phyloP scores from a whole-genome alignment of 2,888 invertebrate species.

The Nemurella pictetii region DNA sequence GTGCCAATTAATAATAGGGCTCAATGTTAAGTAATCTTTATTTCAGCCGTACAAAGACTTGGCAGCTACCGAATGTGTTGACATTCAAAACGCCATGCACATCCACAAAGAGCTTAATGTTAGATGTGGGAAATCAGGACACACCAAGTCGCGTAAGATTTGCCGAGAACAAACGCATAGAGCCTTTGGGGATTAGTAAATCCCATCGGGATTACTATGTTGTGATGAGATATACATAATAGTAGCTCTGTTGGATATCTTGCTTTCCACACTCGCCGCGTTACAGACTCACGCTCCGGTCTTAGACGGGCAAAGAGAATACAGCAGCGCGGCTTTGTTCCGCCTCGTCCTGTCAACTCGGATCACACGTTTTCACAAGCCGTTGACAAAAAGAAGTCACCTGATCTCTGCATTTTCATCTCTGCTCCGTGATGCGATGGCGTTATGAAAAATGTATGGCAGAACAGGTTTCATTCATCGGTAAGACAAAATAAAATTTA shows the following conservation, averaged over 20 bases:
- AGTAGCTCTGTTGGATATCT: background rate
- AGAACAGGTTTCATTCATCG: too few relatives aligned
- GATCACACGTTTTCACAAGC: background rate
- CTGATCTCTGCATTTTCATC: background rate
- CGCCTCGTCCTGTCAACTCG: background rate
- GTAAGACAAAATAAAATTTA: too few relatives aligned
- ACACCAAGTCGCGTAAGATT: conserved; percentile 18
- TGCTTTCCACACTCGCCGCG: background rate
- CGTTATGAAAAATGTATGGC: background rate
- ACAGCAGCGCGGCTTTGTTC: background rate
- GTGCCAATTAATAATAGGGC: background rate
- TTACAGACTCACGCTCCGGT: background rate
- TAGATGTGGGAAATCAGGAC: conserved; percentile 34
- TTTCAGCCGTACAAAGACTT: background rate
- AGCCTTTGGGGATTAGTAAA: conserved; percentile 32
- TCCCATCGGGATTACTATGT: conserved; percentile 32
- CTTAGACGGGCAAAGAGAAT: conserved; percentile 22
- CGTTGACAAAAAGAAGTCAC: too few relatives aligned
- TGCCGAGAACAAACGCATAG: conserved; percentile 32
- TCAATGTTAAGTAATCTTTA: background rate
- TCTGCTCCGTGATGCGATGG: background rate
- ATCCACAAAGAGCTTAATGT: conserved; percentile 18
- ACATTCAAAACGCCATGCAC: background rate
- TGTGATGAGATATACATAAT: conserved; percentile 33
- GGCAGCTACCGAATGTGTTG: background rate